A percentile compares a stretch with the other conserved stretches of the same genome.
Evolutionary conservation across 2,113 vertebrate genomes (phyloP).

Genomic region (Centropus bengalensis): DNA sequence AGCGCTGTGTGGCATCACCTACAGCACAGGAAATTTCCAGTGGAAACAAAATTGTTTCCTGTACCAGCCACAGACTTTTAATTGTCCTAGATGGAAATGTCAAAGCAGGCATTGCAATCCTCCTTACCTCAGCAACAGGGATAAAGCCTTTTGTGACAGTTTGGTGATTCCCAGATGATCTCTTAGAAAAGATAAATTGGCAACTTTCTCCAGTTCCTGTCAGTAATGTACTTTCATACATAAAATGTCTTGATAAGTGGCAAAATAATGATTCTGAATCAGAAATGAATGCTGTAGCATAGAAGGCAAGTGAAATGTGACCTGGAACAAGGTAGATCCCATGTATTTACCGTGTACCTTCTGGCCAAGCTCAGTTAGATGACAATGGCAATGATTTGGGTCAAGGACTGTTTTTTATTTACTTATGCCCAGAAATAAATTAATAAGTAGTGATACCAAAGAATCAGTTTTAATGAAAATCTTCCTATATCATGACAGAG

Average conservation of each 20-base stretch:
- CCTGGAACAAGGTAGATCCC: background rate
- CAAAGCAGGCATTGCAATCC: background rate
- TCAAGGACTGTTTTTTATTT: background rate
- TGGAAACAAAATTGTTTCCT: background rate
- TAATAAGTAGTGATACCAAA: background rate
- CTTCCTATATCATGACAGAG: background rate
- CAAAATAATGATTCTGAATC: background rate
- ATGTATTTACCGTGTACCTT: background rate
- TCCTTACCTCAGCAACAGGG: background rate
- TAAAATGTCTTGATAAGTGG: background rate
- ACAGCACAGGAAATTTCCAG: background rate
- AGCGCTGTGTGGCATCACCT: background rate
- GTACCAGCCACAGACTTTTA: background rate
- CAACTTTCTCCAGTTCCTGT: background rate
- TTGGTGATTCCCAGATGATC: background rate
- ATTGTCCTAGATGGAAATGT: background rate
- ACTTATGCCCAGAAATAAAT: background rate
- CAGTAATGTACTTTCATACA: background rate
- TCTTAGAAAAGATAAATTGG: background rate
- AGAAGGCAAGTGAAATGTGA: background rate
- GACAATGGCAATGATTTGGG: background rate
- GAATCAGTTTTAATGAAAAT: background rate
- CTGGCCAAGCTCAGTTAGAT: background rate
- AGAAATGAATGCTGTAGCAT: background rate
- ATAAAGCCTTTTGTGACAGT: background rate